Base-by-base conservation (phyloP, 2,888 invertebrate genomes). In the Apodemia duryi region DNA sequence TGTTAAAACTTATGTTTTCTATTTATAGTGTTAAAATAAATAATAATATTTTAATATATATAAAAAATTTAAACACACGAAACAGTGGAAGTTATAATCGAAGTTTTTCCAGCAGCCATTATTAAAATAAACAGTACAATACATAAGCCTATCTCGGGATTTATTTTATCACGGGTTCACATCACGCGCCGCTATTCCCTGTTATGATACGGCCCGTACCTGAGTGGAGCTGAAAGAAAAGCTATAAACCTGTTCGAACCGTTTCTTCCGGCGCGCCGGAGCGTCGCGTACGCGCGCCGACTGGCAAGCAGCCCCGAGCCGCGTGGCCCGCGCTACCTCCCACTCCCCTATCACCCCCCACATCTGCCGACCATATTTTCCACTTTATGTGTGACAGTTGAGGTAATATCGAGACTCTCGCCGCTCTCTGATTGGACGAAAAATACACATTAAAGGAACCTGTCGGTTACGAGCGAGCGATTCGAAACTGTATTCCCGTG, bases 311-410 rank as follows among this genome's bases (percentile, higher is more conserved):
- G 76, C 75, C 71, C 72, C 73, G 62, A 63, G 65, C 63, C 73
- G 74, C 78, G 76, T 35, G 49, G 72, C 72, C 74, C 73, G 73
- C 72, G 72, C 70, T 46, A 46, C 74, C 67, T 67, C 71, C 68
- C 65, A 65, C 77, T 68, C 75, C 77, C 77, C 77, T 73, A 74
- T 70, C 76, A 73, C 83, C 83, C 90, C 86, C 91, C 82, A 86
- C 88, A 91, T 87, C 89, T 88, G 87, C 88, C 88, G 91, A 92
- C 92, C 92, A 92, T 92, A 92, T 92, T 92, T 92, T 91, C 92
- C 92, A 92, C 92, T 92, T 92, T 92, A 92, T 92, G 92, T 92
- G 92, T 92, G 92, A 92, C 92, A 92, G 92, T 92, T 92, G 92
- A 92, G 92, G 92, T 92, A 92, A 92, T 92, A 92, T 92, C 92